Base-by-base conservation (phyloP, 2,888 invertebrate genomes). In the Allophyes oxyacanthae region DNA sequence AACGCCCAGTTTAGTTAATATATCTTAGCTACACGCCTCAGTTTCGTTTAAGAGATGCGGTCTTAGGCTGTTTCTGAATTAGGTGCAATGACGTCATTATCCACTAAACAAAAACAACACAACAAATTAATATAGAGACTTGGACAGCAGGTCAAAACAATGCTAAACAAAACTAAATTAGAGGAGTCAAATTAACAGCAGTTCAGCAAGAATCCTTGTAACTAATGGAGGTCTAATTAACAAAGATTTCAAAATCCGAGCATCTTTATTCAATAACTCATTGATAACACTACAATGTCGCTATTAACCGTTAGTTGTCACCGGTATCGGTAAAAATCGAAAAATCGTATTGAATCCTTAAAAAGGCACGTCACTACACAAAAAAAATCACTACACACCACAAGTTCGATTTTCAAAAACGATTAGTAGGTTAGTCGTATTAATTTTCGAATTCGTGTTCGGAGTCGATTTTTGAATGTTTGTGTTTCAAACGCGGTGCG, bases 321-420 rank as follows among this genome's bases (percentile, higher is more conserved):
- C 85, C 85, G 87, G 85, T 81, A 86, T 81, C 82, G 79, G 72
- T 75, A 79, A 79, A 66, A 60, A 64, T 55, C 71, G 78, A 80
- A 67, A 76, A 81, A 78, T 79, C 81, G 85, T 78, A 85, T 87
- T 88, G 86, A 89, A 90, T 88, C 86, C 78, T 77, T 67, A 82
- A 81, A 74, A 63, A 56, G 54, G 57, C 78, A 81, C 78, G 54
- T 60, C 86, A 86, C 84, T 79, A 77, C 84, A 85, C 83, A 75
- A 64, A 65, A 67, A 61, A 80, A 82, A 79, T 81, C 79, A 83
- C 82, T 54, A 79, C 78, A 85, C 83, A 86, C 76, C 81, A 84
- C 84, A 73, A 73, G 74, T 83, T 82, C 74, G 72, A 74, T 84
- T 85, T 78, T 74, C 60, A 72, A 82, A 77, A 78, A 78, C 76